These are phyloP conservation scores for Falco punctatus DNA, from an alignment of 2,113 vertebrate genomes.

Conservation along the genomic window DNA sequence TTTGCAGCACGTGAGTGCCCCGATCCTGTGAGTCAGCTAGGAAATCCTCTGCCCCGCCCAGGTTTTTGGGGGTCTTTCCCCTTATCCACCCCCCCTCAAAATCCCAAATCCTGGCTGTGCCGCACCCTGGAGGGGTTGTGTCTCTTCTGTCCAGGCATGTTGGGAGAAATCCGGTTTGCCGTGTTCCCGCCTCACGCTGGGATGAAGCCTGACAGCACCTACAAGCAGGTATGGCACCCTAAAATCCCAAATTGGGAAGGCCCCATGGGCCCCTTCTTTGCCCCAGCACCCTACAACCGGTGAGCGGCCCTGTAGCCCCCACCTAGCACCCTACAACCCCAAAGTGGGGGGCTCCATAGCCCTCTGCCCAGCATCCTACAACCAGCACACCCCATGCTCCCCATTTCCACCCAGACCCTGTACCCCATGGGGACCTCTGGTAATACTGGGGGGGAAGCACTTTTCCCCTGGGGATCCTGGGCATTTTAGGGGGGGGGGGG, in stretches of 20 bases:
- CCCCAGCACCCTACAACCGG: background rate
- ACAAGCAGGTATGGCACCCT: background rate
- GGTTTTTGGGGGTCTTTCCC: background rate
- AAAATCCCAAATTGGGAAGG: background rate
- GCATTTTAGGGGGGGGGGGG: background rate
- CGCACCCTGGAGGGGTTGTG: too few species aligned
- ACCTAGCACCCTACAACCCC: background rate
- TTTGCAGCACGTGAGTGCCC: background rate
- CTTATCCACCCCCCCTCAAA: background rate
- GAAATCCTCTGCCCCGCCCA: too few species aligned
- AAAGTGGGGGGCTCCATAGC: accelerated
- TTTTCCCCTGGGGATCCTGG: background rate
- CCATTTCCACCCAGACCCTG: background rate
- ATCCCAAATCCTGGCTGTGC: background rate
- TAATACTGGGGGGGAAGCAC: background rate
- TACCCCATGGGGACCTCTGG: too few species aligned
- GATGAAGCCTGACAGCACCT: background rate
- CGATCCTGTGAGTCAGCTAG: background rate
- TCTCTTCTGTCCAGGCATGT: accelerated
- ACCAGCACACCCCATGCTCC: too few species aligned
- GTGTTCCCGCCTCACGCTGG: background rate
- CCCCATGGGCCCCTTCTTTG: too few species aligned
- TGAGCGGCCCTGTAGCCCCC: background rate
- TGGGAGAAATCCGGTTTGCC: background rate
- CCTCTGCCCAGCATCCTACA: background rate